Evolutionary conservation across 2,797 vertebrate genomes (phyloP).

Genomic region (Galaxias olidus): DNA sequence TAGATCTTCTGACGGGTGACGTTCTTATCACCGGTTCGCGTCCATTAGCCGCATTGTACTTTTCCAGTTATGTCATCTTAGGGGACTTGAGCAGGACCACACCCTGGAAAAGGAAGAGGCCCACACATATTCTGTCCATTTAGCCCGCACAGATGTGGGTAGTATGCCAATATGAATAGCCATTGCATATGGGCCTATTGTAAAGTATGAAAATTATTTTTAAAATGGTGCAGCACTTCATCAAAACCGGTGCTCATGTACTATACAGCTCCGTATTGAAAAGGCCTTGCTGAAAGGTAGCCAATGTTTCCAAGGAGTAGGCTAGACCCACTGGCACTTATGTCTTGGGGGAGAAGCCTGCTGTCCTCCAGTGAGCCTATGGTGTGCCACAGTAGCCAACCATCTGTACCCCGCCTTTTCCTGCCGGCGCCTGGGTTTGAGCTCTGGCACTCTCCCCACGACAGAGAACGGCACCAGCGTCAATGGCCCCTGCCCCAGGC

Average conservation of each 20-base stretch:
- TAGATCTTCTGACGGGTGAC: constrained; percentile 13
- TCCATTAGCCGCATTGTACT: constrained; percentile 29
- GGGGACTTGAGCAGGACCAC: constrained; percentile 16
- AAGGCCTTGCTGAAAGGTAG: neutral
- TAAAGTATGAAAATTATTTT: neutral
- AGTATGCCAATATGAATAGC: too few relatives aligned
- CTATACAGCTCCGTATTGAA: neutral
- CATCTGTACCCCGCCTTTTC: constrained; percentile 48
- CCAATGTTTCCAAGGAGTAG: neutral
- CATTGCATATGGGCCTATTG: neutral
- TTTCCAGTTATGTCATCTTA: constrained; percentile 36
- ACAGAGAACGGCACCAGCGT: constrained; percentile 48
- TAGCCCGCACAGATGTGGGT: neutral
- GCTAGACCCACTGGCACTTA: neutral
- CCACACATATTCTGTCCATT: neutral
- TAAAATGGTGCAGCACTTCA: neutral
- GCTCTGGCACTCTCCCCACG: constrained; percentile 42
- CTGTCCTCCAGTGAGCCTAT: neutral
- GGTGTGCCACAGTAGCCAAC: neutral
- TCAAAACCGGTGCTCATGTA: too few relatives aligned
- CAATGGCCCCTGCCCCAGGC: constrained; percentile 57
- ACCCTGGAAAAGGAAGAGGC: constrained; percentile 17
- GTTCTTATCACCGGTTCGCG: constrained; percentile 25
- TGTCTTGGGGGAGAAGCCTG: neutral
- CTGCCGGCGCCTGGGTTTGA: constrained; percentile 26